Evolutionary conservation across 1,140 invertebrate genomes (phyloP), one percentile per base, ranked within the genome.

Genomic region (Prorops nasuta): DNA sequence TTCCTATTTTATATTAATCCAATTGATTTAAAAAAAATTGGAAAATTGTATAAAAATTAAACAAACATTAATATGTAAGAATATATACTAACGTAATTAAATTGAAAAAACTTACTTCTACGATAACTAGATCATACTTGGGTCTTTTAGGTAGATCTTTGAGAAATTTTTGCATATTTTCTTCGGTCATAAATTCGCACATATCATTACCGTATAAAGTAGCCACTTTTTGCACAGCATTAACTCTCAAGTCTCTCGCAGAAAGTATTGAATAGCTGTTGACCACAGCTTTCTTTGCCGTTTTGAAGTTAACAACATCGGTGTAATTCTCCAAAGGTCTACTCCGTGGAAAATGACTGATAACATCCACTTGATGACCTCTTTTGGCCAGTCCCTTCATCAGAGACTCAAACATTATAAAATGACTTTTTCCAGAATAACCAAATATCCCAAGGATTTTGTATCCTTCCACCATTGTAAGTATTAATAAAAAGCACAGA

Each of bases 391-490:
- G 45, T 44, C 67, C 74, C 28, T 75, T 67, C 36, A 82, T 64
- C 9, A 82, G n/a, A 0, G 73, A 69, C 20, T 77, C 72, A 15
- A 80, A 80, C 34, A 83, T 71, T 44, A 78, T 74, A 40, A 72
- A 77, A 57, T 86, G 83, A 47, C 83, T 85, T 44, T 72, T 76
- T 1, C 72, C 77, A 3, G 66, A 59, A 3, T 79, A 66, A 12
- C 76, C 79, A 39, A 82, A 74, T 2, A 84, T 31, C 21, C 74
- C 70, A 6, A 76, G 50, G 35, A 76, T 76, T n/a, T 64, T 58
- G 38, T 61, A 63, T 8, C 46, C 59, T 14, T 56, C 24, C 20
- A 9, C 44, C 15, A 22, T 10, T 12, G 16, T 19, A 19, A 10
- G 21, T 15, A 36, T 18, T 4, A 2, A 49, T 16, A 1, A 18